Conservation (phyloP, 1,140 invertebrate species). For the Caenorhabditis briggsae region DNA sequence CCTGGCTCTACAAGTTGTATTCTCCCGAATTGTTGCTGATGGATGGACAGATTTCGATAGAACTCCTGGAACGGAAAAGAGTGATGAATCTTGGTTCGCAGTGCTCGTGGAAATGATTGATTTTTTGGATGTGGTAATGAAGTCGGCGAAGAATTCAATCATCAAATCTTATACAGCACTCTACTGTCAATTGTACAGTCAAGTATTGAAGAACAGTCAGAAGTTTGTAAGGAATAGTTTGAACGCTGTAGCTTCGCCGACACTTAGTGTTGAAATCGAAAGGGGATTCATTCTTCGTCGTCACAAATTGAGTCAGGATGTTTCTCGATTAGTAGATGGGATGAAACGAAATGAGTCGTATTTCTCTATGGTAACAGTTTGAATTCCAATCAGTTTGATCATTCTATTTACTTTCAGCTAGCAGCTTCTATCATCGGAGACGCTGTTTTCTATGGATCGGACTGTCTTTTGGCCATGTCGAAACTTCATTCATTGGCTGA, state of each 20-base stretch:
- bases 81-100: constrained; percentile 29
- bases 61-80: constrained; percentile 30
- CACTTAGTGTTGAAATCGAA: neutral
- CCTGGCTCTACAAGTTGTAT: constrained; percentile 21
- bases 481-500: constrained; percentile 46
- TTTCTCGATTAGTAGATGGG: neutral
- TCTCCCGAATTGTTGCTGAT: constrained; percentile 10
- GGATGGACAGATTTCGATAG: constrained; percentile 36
- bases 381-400: no score
- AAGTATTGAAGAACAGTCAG: constrained; percentile 38
- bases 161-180: constrained; percentile 29
- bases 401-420: neutral
- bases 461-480: constrained; percentile 20
- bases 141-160: constrained; percentile 21
- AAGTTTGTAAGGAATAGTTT: constrained; percentile 40
- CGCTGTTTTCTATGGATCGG: constrained; percentile 31
- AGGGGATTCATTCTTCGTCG: neutral
- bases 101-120: constrained; percentile 1
- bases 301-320: constrained; percentile 38
- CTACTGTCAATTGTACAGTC: constrained; percentile 17
- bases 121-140: constrained; percentile 9
- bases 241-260: constrained; percentile 17
- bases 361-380: constrained; percentile 32
- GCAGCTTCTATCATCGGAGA: constrained; percentile 31
- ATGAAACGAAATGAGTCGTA: constrained; percentile 47